Conservation (phyloP, 2,113 vertebrate species). For the Agelaius tricolor region DNA sequence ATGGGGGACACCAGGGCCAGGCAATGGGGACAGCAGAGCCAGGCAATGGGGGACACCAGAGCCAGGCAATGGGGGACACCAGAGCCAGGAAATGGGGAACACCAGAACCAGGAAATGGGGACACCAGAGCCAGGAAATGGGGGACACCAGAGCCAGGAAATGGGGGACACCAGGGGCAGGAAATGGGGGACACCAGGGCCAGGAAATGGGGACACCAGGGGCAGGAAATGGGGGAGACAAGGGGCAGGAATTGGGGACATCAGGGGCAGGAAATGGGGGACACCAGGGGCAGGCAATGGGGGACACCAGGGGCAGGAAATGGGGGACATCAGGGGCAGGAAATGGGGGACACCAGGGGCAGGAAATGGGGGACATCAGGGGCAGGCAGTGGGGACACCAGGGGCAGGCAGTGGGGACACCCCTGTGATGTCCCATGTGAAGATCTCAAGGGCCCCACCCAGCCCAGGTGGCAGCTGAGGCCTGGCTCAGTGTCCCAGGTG, state of each 20-base stretch:
- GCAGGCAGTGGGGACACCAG: background rate
- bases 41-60: background rate
- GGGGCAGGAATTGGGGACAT: accelerated
- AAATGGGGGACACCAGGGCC: background rate
- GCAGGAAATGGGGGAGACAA: background rate
- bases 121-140: accelerated
- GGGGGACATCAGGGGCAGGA: accelerated
- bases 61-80: background rate
- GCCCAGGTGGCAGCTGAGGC: background rate
- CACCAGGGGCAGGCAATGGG: background rate
- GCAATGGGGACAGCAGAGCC: background rate
- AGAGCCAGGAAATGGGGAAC: background rate
- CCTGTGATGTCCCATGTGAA: accelerated
- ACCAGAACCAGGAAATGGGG: background rate
- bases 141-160: background rate
- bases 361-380: background rate
- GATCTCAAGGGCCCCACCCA: accelerated
- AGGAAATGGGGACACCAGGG: accelerated
- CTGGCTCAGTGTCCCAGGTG: accelerated
- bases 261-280: background rate
- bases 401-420: background rate
- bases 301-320: background rate
- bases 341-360: too few species aligned
- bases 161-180: accelerated
- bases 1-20: background rate